These are phyloP conservation scores for Ascaphus truei DNA, from an alignment of 2,113 vertebrate species.

Conservation along the genomic window DNA sequence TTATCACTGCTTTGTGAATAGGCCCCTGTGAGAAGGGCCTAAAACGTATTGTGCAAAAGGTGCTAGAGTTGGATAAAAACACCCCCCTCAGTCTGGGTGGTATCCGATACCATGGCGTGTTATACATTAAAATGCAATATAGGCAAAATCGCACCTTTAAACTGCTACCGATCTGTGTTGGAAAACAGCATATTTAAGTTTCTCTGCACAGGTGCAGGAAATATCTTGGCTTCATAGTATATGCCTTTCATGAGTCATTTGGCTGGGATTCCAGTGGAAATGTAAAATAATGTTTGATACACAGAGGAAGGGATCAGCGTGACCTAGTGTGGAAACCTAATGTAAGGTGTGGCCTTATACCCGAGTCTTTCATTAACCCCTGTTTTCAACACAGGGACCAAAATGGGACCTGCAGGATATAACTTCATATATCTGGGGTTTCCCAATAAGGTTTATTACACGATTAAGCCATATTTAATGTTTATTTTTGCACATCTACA, in stretches of 20 bases:
- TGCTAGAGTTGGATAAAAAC: too few relatives aligned
- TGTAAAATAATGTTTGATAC: conserved; percentile 24
- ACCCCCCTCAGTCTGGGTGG: too few relatives aligned
- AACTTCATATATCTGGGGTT: too few relatives aligned
- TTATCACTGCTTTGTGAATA: not conserved
- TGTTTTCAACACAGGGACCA: too few relatives aligned
- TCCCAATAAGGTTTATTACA: too few relatives aligned
- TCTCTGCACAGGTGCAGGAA: conserved; percentile 19
- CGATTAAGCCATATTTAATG: too few relatives aligned
- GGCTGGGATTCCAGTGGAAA: not conserved
- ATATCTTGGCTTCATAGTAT: conserved; percentile 23
- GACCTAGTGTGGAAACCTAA: conserved; percentile 2
- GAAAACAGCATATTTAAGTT: conserved; percentile 8
- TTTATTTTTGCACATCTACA: too few relatives aligned
- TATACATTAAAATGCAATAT: conserved; percentile 2
- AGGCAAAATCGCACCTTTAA: not conserved
- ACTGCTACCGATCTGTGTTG: not conserved
- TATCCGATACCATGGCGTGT: not conserved
- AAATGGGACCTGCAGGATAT: too few relatives aligned
- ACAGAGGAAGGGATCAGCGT: conserved; percentile 4
- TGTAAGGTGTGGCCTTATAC: not conserved
- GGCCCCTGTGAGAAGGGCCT: not conserved
- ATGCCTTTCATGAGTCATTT: conserved; percentile 19
- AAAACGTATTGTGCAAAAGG: too few relatives aligned
- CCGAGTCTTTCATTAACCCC: too few relatives aligned